Evolutionary conservation across 2,797 vertebrate species (phyloP), one percentile per base, ranked within the genome.

Genomic region (Heterohyrax brucei): DNA sequence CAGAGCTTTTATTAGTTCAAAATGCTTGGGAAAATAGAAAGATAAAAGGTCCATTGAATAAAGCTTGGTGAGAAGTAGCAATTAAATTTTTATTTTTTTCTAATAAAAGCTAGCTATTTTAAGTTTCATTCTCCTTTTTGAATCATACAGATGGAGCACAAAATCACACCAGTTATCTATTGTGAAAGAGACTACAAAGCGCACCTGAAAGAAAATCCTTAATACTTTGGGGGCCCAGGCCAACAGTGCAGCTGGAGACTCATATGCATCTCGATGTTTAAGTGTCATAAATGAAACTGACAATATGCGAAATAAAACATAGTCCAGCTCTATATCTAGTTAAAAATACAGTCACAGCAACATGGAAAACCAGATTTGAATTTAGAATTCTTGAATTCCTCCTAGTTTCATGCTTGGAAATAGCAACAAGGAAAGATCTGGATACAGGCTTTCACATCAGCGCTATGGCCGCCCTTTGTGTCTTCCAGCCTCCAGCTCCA

Each of bases 1-100:
- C 19, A 80, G 48, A 83, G 28, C 10, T 48, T 95, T 77, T 91
- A 89, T 94, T 88, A 76, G 50, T 77, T 90, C 68, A 70, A 70
- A 70, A 61, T 95, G 53, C 33, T 93, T 92, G 46, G 73, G n/a
- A 62, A 88, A 89, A 82, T 50, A 86, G 33, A 79, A 94, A 73
- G 39, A 89, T 33, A 94, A 96, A 92, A 61, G 70, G 64, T 62
- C 72, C 44, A 68, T 59, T 88, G 56, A 89, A 76, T 94, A 79
- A 84, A 33, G 9, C 48, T 78, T 86, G 75, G 39, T 46, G 44
- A 95, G 93, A 94, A 64, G 66, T 30, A 90, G 73, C 81, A 92
- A 93, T 95, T 93, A 59, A 26, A 89, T 72, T 97, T 93, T 95
- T n/a, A 83, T 61, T 93, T 77, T 77, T 92, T 7, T 81, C 33